Percentiles rank a stretch among this genome's conserved stretches.
phyloP scores from a whole-genome alignment of 1,140 invertebrate genomes.

The Magallana ariakensis region DNA sequence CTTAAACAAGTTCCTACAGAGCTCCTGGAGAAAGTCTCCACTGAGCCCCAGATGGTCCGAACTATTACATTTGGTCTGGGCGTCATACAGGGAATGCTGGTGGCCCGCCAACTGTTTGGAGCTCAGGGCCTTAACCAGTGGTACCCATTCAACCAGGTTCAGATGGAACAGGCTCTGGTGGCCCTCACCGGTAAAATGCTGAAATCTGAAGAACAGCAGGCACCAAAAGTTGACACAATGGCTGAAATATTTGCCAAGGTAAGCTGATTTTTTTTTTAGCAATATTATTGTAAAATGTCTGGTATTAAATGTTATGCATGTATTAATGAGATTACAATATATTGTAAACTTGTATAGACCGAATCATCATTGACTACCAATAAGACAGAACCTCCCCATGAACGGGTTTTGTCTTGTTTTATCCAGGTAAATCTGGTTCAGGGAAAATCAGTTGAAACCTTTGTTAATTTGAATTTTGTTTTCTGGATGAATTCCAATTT shows the following conservation, averaged over 20 bases:
- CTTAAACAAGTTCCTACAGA: conserved; percentile 66
- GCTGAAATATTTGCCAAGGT: conserved; percentile 69
- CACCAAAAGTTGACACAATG: conserved; percentile 68
- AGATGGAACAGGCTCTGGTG: conserved; percentile 71
- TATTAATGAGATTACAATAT: background rate
- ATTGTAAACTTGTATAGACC: background rate
- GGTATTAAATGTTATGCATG: conserved; percentile 39
- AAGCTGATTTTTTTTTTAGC: background rate
- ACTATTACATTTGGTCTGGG: conserved; percentile 67
- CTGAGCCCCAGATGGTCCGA: conserved; percentile 61
- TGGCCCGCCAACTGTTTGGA: conserved; percentile 74
- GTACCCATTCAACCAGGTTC: conserved; percentile 72
- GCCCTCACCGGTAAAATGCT: conserved; percentile 64
- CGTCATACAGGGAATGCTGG: conserved; percentile 72
- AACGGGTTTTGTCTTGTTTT: background rate
- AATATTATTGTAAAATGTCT: no score
- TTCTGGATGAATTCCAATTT: no score
- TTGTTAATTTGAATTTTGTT: no score
- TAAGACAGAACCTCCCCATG: background rate
- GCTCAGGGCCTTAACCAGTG: conserved; percentile 73
- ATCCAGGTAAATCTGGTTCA: background rate
- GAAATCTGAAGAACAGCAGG: conserved; percentile 57
- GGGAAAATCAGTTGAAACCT: background rate
- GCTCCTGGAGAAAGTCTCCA: conserved; percentile 61
- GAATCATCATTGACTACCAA: conserved; percentile 35